Evolutionary conservation across 53 echinoderm and acorn worm genomes (phyloP).

Genomic region (Hippasteria phrygiana): DNA sequence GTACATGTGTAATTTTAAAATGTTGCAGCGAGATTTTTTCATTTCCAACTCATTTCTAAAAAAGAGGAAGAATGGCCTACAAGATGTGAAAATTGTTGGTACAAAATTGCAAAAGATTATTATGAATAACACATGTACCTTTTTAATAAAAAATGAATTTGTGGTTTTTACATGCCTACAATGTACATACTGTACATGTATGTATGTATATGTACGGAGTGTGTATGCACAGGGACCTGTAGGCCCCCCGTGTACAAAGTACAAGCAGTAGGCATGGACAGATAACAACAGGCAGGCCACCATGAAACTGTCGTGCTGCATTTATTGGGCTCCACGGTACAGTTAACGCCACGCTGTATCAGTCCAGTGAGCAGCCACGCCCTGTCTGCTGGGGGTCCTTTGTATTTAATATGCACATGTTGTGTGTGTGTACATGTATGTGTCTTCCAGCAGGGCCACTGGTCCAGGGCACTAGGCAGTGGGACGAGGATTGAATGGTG

Average conservation of each 20-base stretch:
- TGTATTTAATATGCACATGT: constrained; percentile 52
- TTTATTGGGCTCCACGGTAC: constrained; percentile 9
- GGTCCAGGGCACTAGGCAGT: neutral
- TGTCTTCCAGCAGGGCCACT: constrained; percentile 17
- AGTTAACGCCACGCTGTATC: constrained; percentile 28
- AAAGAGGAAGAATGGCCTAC: too few relatives aligned
- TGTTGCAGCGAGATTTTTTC: too few relatives aligned
- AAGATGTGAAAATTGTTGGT: too few relatives aligned
- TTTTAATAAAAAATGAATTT: neutral
- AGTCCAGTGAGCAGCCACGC: constrained; percentile 67
- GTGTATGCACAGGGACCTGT: neutral
- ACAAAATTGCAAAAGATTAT: too few relatives aligned
- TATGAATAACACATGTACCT: too few relatives aligned
- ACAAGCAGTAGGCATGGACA: constrained; percentile 11
- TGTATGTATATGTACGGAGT: neutral
- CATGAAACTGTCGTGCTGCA: neutral
- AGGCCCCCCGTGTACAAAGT: too few relatives aligned
- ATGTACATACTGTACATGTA: neutral
- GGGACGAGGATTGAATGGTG: neutral
- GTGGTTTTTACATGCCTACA: neutral
- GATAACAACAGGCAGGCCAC: constrained; percentile 12
- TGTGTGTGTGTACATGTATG: neutral
- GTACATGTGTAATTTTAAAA: too few relatives aligned
- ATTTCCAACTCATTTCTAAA: too few relatives aligned
- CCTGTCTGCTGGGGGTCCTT: constrained; percentile 61